Evolutionary conservation across 2,797 vertebrate species (phyloP).

Genomic region (Falco naumanni): DNA sequence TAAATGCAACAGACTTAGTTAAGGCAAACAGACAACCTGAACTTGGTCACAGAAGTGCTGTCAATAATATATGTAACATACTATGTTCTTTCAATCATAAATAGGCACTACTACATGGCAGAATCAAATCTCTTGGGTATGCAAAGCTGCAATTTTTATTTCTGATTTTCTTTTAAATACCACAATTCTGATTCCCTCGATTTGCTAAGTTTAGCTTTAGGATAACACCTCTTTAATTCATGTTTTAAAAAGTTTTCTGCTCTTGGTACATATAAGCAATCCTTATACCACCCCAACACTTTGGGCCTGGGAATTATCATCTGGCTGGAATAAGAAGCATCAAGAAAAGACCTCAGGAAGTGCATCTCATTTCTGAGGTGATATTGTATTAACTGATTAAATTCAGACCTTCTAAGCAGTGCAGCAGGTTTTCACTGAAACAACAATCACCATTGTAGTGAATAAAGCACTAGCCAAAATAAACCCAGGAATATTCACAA

Average conservation of each 20-base stretch:
- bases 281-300: background rate
- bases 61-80: background rate
- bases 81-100: background rate
- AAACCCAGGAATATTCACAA: background rate
- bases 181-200: background rate
- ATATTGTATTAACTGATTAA: background rate
- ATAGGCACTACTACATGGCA: background rate
- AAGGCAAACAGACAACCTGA: background rate
- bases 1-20: background rate
- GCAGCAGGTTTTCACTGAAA: background rate
- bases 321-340: background rate
- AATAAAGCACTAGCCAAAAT: background rate
- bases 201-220: background rate
- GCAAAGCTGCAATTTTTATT: background rate
- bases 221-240: background rate
- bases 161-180: background rate
- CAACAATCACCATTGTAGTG: background rate
- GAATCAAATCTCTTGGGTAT: background rate
- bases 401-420: background rate
- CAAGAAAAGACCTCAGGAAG: background rate
- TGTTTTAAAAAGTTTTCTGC: background rate
- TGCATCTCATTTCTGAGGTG: background rate
- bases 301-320: background rate
- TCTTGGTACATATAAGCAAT: background rate
- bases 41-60: background rate